phyloP scores from a whole-genome alignment of 2,888 invertebrate genomes.

The Congeria kusceri region DNA sequence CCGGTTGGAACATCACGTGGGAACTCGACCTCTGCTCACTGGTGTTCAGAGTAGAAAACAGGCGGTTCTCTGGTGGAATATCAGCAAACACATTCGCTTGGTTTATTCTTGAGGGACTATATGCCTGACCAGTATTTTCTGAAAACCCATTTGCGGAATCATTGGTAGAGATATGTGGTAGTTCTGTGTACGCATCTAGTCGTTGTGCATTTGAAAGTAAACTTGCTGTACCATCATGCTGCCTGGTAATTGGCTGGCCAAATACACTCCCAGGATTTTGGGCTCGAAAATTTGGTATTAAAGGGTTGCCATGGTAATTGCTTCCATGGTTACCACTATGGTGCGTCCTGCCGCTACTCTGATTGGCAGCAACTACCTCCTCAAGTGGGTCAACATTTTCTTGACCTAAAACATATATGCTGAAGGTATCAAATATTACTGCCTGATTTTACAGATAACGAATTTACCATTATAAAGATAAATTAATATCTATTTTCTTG shows the following conservation, averaged over 20 bases:
- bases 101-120: slow-evolving; percentile 14
- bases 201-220: slow-evolving; percentile 54
- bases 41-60: slow-evolving; percentile 42
- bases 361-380: slow-evolving; percentile 56
- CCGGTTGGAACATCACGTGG: slow-evolving; percentile 45
- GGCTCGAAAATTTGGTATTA: not conserved
- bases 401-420: not conserved
- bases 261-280: slow-evolving; percentile 53
- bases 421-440: too few relatives aligned
- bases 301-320: slow-evolving; percentile 5
- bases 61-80: slow-evolving; percentile 50
- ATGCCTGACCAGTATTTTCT: slow-evolving; percentile 20
- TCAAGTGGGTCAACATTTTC: slow-evolving; percentile 59
- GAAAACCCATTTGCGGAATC: not conserved
- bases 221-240: slow-evolving; percentile 43
- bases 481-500: too few relatives aligned
- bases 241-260: slow-evolving; percentile 21
- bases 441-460: too few relatives aligned
- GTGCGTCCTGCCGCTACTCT: not conserved
- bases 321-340: not conserved
- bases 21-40: slow-evolving; percentile 30
- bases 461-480: too few relatives aligned
- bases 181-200: slow-evolving; percentile 49
- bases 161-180: slow-evolving; percentile 49
- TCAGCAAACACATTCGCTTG: slow-evolving; percentile 19